These are phyloP conservation scores for Oryzaephilus surinamensis DNA, from an alignment of 1,140 invertebrate genomes.

Conservation along the genomic window DNA sequence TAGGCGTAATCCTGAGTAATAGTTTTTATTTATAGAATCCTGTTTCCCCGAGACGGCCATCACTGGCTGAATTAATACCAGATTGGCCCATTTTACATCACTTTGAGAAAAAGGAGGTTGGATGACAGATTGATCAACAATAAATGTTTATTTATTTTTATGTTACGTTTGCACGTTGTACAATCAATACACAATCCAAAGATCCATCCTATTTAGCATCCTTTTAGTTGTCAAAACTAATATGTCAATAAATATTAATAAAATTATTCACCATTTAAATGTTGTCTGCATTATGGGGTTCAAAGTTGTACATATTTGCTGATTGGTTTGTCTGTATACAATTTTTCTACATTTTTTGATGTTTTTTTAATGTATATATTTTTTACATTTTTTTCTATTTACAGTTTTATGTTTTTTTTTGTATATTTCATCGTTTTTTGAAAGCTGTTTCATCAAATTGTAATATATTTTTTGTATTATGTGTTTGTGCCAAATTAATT, in stretches of 20 bases:
- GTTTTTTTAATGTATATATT: constrained; percentile 9
- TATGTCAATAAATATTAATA: constrained; percentile 13
- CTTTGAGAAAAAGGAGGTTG: constrained; percentile 69
- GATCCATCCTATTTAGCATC: constrained; percentile 5
- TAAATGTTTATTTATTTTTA: constrained; percentile 11
- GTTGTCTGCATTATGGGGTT: constrained; percentile 23
- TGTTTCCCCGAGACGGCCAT: constrained; percentile 67
- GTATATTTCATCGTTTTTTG: constrained; percentile 10
- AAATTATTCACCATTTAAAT: constrained; percentile 17
- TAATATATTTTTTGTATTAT: constrained; percentile 14
- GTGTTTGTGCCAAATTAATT: constrained; percentile 1
- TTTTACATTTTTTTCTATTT: constrained; percentile 18
- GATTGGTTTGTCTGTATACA: too few species aligned
- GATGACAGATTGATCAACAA: constrained; percentile 35
- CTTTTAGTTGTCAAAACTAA: constrained; percentile 1
- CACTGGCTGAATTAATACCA: constrained; percentile 88
- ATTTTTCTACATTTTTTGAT: constrained; percentile 15
- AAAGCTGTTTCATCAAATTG: constrained; percentile 12
- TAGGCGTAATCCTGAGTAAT: constrained; percentile 7
- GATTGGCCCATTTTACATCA: constrained; percentile 91
- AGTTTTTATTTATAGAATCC: constrained; percentile 45
- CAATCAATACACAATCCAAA: constrained; percentile 4
- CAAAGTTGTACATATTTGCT: too few species aligned
- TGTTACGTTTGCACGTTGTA: constrained; percentile 22
- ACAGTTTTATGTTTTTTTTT: constrained; percentile 16